A percentile compares a stretch with the other conserved stretches of the same genome.
These are phyloP conservation scores for Autographa pulchrina DNA, from an alignment of 2,888 invertebrate species.

Conservation along the genomic window DNA sequence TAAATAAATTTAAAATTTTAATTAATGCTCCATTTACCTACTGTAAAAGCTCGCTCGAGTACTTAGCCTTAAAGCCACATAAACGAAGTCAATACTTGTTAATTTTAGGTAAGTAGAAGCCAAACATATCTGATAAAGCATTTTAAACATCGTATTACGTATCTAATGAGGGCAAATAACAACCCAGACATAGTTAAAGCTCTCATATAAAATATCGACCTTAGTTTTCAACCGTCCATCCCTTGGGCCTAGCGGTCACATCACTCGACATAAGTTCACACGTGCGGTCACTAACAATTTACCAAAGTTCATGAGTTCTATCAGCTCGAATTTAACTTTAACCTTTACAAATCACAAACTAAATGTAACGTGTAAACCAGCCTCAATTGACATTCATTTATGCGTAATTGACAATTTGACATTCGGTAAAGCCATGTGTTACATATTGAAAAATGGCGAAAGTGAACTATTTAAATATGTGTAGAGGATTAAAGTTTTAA, in stretches of 20 bases:
- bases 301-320: background rate
- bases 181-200: background rate
- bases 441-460: background rate
- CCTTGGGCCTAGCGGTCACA: background rate
- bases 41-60: too few relatives aligned
- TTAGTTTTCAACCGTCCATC: background rate
- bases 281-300: background rate
- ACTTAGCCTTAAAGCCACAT: too few relatives aligned
- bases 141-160: background rate
- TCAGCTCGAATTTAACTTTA: background rate
- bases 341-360: background rate
- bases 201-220: background rate
- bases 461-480: background rate
- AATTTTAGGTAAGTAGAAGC: background rate
- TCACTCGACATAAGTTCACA: background rate
- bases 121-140: background rate
- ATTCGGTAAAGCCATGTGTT: conserved; percentile 11
- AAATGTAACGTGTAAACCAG: background rate
- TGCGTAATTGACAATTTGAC: conserved; percentile 15
- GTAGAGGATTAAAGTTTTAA: background rate
- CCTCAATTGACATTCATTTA: background rate
- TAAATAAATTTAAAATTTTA: too few relatives aligned
- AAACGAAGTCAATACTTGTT: too few relatives aligned
- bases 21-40: too few relatives aligned
- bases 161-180: background rate